These are phyloP conservation scores for Cromileptes altivelis DNA, from an alignment of 2,113 vertebrate species.

Conservation along the genomic window DNA sequence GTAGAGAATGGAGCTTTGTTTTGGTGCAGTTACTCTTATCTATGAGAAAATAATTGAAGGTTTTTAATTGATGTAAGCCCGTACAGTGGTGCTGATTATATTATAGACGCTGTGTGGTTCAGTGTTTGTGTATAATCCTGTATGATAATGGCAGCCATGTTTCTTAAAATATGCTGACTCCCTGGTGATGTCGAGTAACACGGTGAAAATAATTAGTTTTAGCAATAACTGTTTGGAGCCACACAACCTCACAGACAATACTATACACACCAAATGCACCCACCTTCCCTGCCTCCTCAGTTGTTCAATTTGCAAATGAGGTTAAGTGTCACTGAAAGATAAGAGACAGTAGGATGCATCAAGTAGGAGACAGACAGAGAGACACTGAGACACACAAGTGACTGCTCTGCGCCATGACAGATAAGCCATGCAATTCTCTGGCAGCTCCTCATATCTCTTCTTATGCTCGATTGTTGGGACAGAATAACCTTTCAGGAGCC, in stretches of 20 bases:
- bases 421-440: constrained; percentile 57
- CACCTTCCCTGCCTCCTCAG: background rate
- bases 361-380: background rate
- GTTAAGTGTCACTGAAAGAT: constrained; percentile 55
- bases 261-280: background rate
- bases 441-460: constrained; percentile 38
- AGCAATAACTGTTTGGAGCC: background rate
- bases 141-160: constrained; percentile 1
- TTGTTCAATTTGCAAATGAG: constrained; percentile 46
- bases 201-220: constrained; percentile 21
- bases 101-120: background rate
- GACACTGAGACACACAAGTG: constrained; percentile 37
- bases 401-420: constrained; percentile 38
- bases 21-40: background rate
- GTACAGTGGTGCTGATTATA: background rate
- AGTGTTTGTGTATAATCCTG: background rate
- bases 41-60: background rate
- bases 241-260: constrained; percentile 9
- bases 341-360: constrained; percentile 37
- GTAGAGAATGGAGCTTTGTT: constrained; percentile 11
- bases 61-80: background rate
- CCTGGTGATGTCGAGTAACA: constrained; percentile 1
- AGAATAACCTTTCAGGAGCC: constrained; percentile 39
- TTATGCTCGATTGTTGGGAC: constrained; percentile 36
- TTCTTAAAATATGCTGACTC: constrained; percentile 12